These are phyloP conservation scores for Cinclus cinclus DNA, from an alignment of 2,113 vertebrate species.

Conservation along the genomic window DNA sequence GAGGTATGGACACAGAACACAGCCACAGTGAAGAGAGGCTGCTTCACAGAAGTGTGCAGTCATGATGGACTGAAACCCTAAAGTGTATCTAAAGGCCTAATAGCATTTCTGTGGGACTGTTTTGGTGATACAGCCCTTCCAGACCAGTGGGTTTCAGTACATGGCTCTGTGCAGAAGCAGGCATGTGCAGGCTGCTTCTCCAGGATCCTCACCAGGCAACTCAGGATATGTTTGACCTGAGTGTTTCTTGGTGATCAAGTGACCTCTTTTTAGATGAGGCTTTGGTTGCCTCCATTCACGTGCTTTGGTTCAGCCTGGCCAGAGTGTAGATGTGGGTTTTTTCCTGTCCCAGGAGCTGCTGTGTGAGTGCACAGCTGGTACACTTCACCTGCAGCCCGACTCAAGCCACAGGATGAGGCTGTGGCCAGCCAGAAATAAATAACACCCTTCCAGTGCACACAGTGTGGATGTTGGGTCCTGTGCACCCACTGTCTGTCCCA, in stretches of 20 bases:
- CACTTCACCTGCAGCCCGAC: fast-evolving
- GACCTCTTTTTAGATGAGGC: neutral
- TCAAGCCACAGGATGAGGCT: neutral
- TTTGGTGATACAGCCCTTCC: neutral
- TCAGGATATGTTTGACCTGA: neutral
- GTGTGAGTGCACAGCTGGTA: neutral
- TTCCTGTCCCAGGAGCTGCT: neutral
- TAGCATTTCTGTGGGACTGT: neutral
- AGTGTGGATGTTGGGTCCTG: neutral
- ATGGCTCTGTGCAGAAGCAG: neutral
- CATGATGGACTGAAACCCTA: neutral
- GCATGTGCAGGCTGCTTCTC: fast-evolving
- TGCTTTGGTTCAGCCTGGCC: neutral
- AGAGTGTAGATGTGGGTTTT: fast-evolving
- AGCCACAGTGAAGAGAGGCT: neutral
- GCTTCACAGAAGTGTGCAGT: neutral
- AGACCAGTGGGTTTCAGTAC: neutral
- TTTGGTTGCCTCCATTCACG: neutral
- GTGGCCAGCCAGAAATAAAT: neutral
- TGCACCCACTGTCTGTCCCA: neutral
- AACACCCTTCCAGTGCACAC: neutral
- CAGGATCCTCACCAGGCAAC: neutral
- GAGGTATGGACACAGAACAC: neutral
- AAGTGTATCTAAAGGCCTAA: neutral
- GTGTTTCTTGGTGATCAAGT: neutral